These are phyloP conservation scores for Agelaius tricolor DNA, from an alignment of 2,113 vertebrate genomes.

Conservation along the genomic window DNA sequence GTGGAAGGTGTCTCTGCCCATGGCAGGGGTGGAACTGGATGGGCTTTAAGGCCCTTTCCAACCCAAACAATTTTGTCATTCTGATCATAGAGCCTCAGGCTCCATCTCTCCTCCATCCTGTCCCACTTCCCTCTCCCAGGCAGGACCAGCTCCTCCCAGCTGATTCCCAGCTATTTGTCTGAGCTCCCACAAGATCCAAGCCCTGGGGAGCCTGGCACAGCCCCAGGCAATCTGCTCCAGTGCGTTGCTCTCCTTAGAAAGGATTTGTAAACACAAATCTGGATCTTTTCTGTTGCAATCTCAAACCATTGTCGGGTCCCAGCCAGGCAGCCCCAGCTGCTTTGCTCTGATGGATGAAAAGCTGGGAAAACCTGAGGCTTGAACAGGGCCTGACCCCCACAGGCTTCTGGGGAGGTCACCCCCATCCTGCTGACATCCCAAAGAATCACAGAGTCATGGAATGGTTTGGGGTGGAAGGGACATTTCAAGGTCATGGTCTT, in stretches of 20 bases:
- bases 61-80: neutral
- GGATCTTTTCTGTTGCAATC: slow-evolving; percentile 48
- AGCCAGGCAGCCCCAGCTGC: neutral
- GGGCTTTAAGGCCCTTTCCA: neutral
- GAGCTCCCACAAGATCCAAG: neutral
- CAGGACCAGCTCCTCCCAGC: neutral
- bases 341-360: slow-evolving; percentile 3
- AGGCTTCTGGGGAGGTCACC: neutral
- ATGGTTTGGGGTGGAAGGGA: neutral
- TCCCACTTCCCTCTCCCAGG: neutral
- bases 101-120: neutral
- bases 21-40: neutral
- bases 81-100: neutral
- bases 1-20: neutral
- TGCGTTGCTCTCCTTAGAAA: slow-evolving; percentile 22
- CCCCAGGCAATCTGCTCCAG: slow-evolving; percentile 56
- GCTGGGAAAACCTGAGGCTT: neutral
- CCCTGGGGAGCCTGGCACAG: slow-evolving; percentile 30
- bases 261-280: slow-evolving; percentile 61
- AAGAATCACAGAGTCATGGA: neutral
- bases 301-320: slow-evolving; percentile 27
- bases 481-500: neutral
- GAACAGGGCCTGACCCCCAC: neutral
- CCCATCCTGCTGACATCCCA: neutral
- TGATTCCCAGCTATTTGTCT: neutral